Percentiles rank a stretch among this genome's conserved stretches.
These are phyloP conservation scores for Linnaemya tessellans DNA, from an alignment of 2,888 invertebrate species.

Conservation along the genomic window DNA sequence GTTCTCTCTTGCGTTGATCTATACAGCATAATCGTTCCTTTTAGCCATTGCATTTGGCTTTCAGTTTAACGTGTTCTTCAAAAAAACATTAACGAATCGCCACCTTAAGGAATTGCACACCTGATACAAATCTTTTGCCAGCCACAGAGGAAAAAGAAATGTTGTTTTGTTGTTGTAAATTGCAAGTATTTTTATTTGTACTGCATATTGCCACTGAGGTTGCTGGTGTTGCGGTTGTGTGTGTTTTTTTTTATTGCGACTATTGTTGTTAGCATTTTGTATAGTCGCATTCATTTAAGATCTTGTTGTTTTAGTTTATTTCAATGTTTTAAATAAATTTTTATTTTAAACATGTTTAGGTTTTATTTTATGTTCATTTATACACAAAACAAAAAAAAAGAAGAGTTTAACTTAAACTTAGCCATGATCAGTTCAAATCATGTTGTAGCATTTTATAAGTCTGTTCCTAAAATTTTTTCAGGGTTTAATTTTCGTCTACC, in stretches of 20 bases:
- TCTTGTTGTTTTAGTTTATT: slow-evolving; percentile 48
- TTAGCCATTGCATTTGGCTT: slow-evolving; percentile 52
- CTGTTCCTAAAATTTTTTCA: slow-evolving; percentile 33
- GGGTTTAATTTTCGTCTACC: slow-evolving; percentile 50
- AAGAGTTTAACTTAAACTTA: slow-evolving; percentile 35
- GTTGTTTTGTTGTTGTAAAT: slow-evolving; percentile 7
- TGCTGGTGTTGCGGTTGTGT: slow-evolving; percentile 18
- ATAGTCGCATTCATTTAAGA: slow-evolving; percentile 52
- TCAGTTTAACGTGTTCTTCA: slow-evolving; percentile 66
- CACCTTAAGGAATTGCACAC: slow-evolving; percentile 76
- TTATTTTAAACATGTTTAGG: slow-evolving; percentile 39
- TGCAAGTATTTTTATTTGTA: slow-evolving; percentile 53
- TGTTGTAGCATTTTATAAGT: slow-evolving; percentile 49
- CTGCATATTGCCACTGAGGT: slow-evolving; percentile 29
- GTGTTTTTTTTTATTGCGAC: slow-evolving; percentile 10
- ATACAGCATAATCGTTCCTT: slow-evolving; percentile 22
- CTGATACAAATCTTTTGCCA: slow-evolving; percentile 76
- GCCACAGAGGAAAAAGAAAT: slow-evolving; percentile 32
- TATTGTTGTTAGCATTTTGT: slow-evolving; percentile 36
- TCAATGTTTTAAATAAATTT: slow-evolving; percentile 55
- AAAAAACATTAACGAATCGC: slow-evolving; percentile 69
- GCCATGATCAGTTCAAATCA: slow-evolving; percentile 66
- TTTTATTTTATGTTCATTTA: slow-evolving; percentile 11
- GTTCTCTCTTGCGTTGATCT: slow-evolving; percentile 6
- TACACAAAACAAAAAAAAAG: slow-evolving; percentile 7